A percentile compares a stretch with the other conserved stretches of the same genome.
phyloP scores from a whole-genome alignment of 2,888 invertebrate genomes.

The Plebejus anna region DNA sequence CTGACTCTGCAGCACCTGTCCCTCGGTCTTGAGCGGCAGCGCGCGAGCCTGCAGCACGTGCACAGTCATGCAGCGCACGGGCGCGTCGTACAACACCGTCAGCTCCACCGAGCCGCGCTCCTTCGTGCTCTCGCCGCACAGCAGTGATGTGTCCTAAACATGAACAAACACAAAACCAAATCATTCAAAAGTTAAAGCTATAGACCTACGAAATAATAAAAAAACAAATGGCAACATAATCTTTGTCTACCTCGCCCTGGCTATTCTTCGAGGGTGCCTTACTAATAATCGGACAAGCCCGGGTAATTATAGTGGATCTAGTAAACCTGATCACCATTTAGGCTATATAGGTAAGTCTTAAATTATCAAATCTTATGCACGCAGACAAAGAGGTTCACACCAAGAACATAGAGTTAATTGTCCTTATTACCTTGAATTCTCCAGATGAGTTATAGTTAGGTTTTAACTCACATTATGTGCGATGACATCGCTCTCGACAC shows the following conservation, averaged over 20 bases:
- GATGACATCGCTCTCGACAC: constrained; percentile 81
- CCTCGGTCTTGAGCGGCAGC: constrained; percentile 81
- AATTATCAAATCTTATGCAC: too few species aligned
- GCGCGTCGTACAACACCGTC: constrained; percentile 93
- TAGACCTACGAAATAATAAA: too few species aligned
- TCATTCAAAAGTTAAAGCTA: too few species aligned
- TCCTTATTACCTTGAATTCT: not conserved
- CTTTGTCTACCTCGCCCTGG: too few species aligned
- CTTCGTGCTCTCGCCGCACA: constrained; percentile 64
- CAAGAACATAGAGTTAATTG: not conserved
- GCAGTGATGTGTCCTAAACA: constrained; percentile 70
- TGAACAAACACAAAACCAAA: too few species aligned
- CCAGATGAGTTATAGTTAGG: not conserved
- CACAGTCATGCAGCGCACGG: constrained; percentile 94
- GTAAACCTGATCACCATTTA: too few species aligned
- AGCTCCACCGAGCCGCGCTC: constrained; percentile 91
- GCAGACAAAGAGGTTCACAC: not conserved
- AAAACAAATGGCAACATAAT: too few species aligned
- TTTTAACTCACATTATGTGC: constrained; percentile 83
- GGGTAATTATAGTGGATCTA: too few species aligned
- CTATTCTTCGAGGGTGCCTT: too few species aligned
- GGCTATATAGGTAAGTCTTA: too few species aligned
- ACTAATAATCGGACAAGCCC: too few species aligned
- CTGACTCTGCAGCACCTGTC: constrained; percentile 67
- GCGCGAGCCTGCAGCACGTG: constrained; percentile 93